A percentile compares a stretch with the other conserved stretches of the same genome.
Conservation (phyloP, 2,113 vertebrate species). For the Aptenodytes patagonicus region DNA sequence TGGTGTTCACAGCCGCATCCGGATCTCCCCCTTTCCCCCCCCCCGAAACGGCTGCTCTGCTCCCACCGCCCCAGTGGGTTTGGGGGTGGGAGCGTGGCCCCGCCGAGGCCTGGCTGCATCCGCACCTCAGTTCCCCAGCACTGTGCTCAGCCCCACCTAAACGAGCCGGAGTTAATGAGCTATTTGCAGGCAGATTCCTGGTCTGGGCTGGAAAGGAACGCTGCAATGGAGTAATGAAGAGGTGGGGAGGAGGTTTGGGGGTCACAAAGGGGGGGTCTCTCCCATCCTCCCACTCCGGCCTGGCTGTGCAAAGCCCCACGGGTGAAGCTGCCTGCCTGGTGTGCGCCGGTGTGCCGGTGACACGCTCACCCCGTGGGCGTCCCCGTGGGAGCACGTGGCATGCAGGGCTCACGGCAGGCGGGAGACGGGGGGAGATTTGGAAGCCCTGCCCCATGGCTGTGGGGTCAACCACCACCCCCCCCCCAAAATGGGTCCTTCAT, state of each 20-base stretch:
- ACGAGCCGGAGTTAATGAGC: neutral
- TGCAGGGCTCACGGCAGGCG: neutral
- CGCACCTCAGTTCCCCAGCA: neutral
- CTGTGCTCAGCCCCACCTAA: neutral
- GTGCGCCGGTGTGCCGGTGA: neutral
- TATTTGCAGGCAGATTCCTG: neutral
- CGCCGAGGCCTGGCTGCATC: neutral
- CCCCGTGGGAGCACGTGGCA: neutral
- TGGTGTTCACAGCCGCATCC: too few species aligned
- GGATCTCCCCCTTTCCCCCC: neutral
- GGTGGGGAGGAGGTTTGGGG: neutral
- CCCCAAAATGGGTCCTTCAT: neutral
- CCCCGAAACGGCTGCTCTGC: neutral
- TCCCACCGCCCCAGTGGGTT: neutral
- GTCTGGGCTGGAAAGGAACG: neutral
- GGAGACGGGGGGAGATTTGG: too few species aligned
- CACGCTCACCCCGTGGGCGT: neutral
- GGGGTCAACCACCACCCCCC: neutral
- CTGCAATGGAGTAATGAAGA: neutral
- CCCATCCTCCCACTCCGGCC: neutral
- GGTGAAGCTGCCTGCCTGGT: neutral
- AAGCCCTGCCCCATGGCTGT: neutral
- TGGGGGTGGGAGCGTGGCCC: neutral
- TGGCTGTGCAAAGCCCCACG: neutral
- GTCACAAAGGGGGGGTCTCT: neutral